These are phyloP conservation scores for Strigops habroptila DNA, from an alignment of 2,113 vertebrate genomes.

Conservation along the genomic window DNA sequence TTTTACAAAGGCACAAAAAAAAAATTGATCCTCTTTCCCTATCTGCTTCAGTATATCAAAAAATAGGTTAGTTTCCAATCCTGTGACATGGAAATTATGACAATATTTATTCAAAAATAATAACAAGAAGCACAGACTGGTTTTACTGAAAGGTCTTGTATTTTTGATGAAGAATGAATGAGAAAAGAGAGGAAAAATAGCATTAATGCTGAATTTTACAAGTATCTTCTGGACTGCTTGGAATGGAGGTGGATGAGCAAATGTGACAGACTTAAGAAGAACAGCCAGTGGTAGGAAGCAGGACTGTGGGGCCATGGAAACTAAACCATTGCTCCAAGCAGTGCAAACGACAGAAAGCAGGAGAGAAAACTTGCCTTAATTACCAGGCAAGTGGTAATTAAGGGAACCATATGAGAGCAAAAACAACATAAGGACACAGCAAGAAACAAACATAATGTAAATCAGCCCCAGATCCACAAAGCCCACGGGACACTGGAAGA, in stretches of 20 bases:
- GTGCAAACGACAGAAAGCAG: not conserved
- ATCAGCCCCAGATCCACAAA: fast-evolving
- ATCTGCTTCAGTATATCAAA: not conserved
- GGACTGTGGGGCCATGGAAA: not conserved
- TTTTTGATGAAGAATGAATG: not conserved
- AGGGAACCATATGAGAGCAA: not conserved
- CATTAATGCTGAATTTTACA: not conserved
- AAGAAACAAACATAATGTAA: not conserved
- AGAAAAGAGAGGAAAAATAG: not conserved
- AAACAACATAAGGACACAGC: not conserved
- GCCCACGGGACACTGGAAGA: not conserved
- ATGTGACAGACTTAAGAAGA: fast-evolving
- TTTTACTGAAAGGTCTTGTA: not conserved
- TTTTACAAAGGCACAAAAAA: not conserved
- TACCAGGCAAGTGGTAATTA: not conserved
- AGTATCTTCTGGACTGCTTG: not conserved
- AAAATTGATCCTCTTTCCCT: not conserved
- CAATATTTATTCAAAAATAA: not conserved
- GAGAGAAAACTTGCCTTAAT: not conserved
- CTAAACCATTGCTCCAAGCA: not conserved
- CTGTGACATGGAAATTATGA: not conserved
- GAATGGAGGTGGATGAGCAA: not conserved
- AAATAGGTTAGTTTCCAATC: not conserved
- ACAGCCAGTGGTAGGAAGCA: not conserved
- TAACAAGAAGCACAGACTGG: not conserved